Percentiles rank a stretch among this genome's conserved stretches.
Conservation (phyloP, 2,113 vertebrate species). For the Engraulis encrasicolus region DNA sequence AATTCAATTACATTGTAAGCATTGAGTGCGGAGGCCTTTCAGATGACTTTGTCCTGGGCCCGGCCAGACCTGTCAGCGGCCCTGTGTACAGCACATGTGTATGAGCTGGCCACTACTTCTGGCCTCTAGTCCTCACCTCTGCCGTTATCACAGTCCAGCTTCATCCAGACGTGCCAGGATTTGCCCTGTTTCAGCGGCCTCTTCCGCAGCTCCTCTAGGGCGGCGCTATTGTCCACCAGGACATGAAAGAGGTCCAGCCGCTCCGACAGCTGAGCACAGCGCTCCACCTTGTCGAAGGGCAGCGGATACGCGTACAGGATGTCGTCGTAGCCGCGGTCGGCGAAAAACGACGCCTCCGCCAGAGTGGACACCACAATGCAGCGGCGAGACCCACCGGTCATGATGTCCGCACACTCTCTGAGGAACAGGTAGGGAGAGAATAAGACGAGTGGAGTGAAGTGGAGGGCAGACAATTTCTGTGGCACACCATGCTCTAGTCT, state of each 20-base stretch:
- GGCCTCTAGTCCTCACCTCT: constrained; percentile 67
- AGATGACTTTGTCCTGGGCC: no score
- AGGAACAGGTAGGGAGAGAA: no score
- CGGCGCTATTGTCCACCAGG: constrained; percentile 72
- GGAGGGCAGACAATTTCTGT: no score
- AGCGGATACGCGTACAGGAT: constrained; percentile 82
- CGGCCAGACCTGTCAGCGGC: no score
- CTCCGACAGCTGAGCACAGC: constrained; percentile 74
- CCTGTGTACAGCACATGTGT: no score
- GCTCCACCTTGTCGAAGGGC: constrained; percentile 75
- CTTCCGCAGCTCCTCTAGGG: constrained; percentile 67
- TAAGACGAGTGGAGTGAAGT: constrained; percentile 10
- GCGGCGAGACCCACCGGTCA: constrained; percentile 73
- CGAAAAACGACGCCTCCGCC: constrained; percentile 80
- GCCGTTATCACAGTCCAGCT: constrained; percentile 81
- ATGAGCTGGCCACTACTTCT: not conserved
- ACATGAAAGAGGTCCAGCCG: constrained; percentile 77
- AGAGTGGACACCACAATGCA: constrained; percentile 83
- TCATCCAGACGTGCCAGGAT: constrained; percentile 81
- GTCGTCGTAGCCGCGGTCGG: constrained; percentile 83
- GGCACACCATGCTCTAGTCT: no score
- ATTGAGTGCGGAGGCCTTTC: no score
- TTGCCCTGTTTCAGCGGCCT: constrained; percentile 61
- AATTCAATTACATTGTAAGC: no score
- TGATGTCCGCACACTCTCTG: constrained; percentile 81